A percentile compares a stretch with the other conserved stretches of the same genome.
Evolutionary conservation across 2,113 vertebrate genomes (phyloP).

Genomic region (Psammodynastes pulverulentus): DNA sequence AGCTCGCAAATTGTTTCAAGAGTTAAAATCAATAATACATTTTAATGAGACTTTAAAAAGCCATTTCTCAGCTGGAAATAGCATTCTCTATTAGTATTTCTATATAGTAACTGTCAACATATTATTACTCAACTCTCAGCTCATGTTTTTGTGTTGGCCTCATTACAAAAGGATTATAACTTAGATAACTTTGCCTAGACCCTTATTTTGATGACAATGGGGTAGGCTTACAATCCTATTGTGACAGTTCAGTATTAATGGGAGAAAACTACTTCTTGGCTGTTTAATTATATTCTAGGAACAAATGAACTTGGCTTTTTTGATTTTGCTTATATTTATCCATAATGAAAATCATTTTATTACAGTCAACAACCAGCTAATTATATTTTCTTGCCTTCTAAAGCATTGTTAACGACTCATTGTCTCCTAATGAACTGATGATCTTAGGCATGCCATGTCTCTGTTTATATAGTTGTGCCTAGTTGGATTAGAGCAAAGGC

Average conservation of each 20-base stretch:
- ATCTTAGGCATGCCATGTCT: not conserved
- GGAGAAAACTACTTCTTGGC: conserved; percentile 31
- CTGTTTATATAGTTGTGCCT: not conserved
- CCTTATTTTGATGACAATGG: conserved; percentile 16
- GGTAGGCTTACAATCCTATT: conserved; percentile 35
- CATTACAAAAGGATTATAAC: conserved; percentile 25
- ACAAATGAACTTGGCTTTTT: conserved; percentile 23
- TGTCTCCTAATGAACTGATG: not conserved
- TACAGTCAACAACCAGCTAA: not conserved
- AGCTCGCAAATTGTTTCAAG: not conserved
- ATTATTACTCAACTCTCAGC: not conserved
- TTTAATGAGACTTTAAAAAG: not conserved
- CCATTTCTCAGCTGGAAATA: not conserved
- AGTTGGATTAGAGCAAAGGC: not conserved
- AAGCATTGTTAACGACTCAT: not conserved
- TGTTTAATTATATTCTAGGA: conserved; percentile 25
- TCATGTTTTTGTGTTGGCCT: conserved; percentile 24
- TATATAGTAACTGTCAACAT: conserved; percentile 16
- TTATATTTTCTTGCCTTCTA: conserved; percentile 13
- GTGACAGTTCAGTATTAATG: conserved; percentile 21
- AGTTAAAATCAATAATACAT: not conserved
- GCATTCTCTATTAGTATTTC: not conserved
- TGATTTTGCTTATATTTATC: not conserved
- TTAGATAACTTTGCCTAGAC: conserved; percentile 1
- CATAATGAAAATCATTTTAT: not conserved